A percentile compares a stretch with the other conserved stretches of the same genome.
These are phyloP conservation scores for Amazona guildingii DNA, from an alignment of 2,113 vertebrate genomes.

Conservation along the genomic window DNA sequence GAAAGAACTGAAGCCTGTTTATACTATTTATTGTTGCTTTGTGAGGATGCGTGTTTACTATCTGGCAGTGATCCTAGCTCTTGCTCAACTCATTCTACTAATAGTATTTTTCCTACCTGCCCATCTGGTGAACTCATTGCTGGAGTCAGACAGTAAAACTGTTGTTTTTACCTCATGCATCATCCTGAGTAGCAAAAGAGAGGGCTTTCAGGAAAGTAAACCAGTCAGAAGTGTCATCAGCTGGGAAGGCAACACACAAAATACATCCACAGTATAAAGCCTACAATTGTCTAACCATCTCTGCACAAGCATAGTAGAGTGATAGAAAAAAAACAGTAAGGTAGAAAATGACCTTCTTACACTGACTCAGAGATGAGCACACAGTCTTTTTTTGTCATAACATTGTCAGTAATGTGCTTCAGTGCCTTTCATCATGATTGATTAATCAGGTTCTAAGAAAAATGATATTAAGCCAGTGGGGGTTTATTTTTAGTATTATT, in stretches of 20 bases:
- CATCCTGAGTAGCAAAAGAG: not conserved
- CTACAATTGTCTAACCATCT: not conserved
- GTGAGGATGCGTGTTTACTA: not conserved
- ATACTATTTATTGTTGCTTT: slow-evolving; percentile 8
- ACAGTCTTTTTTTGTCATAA: not conserved
- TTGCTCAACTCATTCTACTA: not conserved
- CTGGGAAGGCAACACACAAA: not conserved
- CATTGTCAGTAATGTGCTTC: not conserved
- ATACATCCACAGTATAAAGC: not conserved
- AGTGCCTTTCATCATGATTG: not conserved
- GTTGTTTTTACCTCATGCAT: not conserved
- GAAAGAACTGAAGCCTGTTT: not conserved
- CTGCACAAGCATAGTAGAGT: not conserved
- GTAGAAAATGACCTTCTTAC: not conserved
- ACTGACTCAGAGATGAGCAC: not conserved
- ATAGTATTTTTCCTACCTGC: slow-evolving; percentile 18
- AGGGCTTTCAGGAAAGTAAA: not conserved
- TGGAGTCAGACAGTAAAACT: not conserved
- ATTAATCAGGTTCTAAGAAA: not conserved
- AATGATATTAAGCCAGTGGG: not conserved
- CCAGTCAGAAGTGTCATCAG: not conserved
- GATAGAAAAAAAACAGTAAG: not conserved
- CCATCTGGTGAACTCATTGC: not conserved
- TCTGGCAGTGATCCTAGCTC: slow-evolving; percentile 15
- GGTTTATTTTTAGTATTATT: not conserved